A percentile compares a stretch with the other conserved stretches of the same genome.
These are phyloP conservation scores for Bothrops jararaca DNA, from an alignment of 2,113 vertebrate species.

Conservation along the genomic window DNA sequence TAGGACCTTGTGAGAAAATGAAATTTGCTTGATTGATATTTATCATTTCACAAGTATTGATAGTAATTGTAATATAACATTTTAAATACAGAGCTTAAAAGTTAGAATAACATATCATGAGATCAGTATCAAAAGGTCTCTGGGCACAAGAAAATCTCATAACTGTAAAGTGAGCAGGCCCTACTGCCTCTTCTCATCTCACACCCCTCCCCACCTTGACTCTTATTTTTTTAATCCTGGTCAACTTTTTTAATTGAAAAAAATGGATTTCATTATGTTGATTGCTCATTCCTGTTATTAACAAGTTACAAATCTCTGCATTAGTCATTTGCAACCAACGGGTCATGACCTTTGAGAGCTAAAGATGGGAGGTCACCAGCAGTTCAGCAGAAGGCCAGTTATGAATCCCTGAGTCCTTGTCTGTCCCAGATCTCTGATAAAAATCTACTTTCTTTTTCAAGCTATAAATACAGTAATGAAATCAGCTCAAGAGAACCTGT, in stretches of 20 bases:
- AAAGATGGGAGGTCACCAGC: background rate
- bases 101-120: background rate
- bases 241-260: constrained; percentile 39
- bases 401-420: background rate
- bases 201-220: background rate
- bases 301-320: constrained; percentile 49
- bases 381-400: constrained; percentile 15
- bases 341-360: constrained; percentile 38
- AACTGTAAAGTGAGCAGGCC: background rate
- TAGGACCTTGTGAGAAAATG: background rate
- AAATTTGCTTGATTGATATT: background rate
- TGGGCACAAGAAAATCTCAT: background rate
- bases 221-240: fast-evolving
- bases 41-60: background rate
- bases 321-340: fast-evolving
- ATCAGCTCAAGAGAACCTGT: background rate
- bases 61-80: background rate
- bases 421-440: background rate
- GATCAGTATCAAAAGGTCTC: background rate
- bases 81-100: constrained; percentile 2
- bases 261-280: constrained; percentile 53
- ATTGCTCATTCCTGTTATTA: constrained; percentile 57
- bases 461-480: background rate
- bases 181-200: background rate
- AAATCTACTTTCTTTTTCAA: background rate